Conservation (phyloP, 2,888 invertebrate genomes). For the Watsonalla binaria region DNA sequence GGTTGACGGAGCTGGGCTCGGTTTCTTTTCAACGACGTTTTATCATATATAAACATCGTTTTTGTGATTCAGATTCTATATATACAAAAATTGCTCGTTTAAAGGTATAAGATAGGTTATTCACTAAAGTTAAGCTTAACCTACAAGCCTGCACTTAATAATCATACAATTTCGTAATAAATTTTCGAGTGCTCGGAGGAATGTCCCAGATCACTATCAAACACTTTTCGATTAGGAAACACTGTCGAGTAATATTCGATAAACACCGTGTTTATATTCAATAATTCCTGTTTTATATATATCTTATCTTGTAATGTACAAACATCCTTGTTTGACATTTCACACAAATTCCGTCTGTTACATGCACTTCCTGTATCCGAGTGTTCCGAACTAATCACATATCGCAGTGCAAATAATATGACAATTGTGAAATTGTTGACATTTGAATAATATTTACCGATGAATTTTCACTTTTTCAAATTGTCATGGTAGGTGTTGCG, state of each 20-base stretch:
- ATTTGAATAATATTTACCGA: background rate
- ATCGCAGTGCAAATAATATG: constrained; percentile 4
- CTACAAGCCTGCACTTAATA: background rate
- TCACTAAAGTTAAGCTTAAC: background rate
- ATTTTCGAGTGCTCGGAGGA: constrained; percentile 12
- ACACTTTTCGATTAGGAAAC: constrained; percentile 12
- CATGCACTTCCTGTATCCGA: background rate
- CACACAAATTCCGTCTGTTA: background rate
- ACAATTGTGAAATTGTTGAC: constrained; percentile 2
- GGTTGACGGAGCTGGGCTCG: too few species aligned
- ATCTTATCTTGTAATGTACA: constrained; percentile 17
- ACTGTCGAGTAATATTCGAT: background rate
- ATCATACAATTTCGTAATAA: constrained; percentile 4
- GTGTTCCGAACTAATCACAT: background rate
- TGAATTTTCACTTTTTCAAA: too few species aligned
- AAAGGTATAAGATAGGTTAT: too few species aligned
- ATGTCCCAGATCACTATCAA: constrained; percentile 14
- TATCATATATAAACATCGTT: too few species aligned
- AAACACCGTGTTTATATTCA: constrained; percentile 5
- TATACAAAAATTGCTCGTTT: too few species aligned
- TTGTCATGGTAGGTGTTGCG: too few species aligned
- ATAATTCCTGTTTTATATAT: constrained; percentile 16
- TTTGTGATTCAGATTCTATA: too few species aligned
- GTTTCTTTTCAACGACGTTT: too few species aligned
- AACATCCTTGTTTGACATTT: constrained; percentile 20